Evolutionary conservation across 2,797 vertebrate species (phyloP), one percentile per base, ranked within the genome.

Genomic region (Distichodus sexfasciatus): DNA sequence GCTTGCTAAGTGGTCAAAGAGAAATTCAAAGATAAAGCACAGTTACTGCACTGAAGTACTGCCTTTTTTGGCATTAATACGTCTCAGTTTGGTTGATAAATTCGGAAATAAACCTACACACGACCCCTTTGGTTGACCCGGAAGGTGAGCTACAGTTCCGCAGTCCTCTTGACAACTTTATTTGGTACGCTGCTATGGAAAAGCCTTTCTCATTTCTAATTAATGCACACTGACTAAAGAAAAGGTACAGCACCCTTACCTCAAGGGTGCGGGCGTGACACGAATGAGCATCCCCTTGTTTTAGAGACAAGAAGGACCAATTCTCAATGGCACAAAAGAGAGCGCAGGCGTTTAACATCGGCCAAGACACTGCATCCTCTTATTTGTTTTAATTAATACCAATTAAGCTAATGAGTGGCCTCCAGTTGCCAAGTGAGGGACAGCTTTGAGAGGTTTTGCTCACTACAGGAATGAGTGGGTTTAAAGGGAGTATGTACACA

Each of bases 401-500:
- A 63, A 24, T 59, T 43, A 67, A 33, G 57, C 58, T 58, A 65
- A 64, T 5, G 29, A 51, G 19, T 66, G 62, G 19, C 55, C 46
- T 46, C 51, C n/a, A 15, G 68, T 70, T 66, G 63, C 60, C 71
- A 75, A 43, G 46, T 83, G 87, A 91, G 73, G 81, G 85, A 88
- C 87, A 87, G 89, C 86, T 86, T 85, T 84, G 81, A 38, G 78
- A 85, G 83, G 83, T 78, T 43, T 80, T 82, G 85, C 82, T 87
- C 84, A 87, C 84, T 83, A 87, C 83, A 86, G 86, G 87, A 87
- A 89, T 87, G 86, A 86, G 69, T 82, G 77, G 79, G 76, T 79
- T 79, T 84, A 88, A 82, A 87, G 83, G 88, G 87, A 89, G 84
- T 84, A 77, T 85, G 86, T 85, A 90, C 87, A 88, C 77, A 82